Percentiles rank a stretch among this genome's conserved stretches.
Conservation (phyloP, 2,113 vertebrate genomes). For the Tamias sibiricus region DNA sequence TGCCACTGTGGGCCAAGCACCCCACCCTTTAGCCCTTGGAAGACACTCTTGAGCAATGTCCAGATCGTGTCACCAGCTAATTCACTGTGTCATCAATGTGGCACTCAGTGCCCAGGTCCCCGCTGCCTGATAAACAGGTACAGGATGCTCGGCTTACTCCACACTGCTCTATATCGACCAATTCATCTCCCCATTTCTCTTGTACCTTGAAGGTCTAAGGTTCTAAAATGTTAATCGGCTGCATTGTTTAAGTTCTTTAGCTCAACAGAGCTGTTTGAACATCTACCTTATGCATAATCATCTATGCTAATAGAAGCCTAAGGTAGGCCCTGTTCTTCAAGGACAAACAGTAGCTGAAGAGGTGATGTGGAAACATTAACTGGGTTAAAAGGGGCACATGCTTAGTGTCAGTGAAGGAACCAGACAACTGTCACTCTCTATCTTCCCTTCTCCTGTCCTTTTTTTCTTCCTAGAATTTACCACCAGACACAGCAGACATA, state of each 20-base stretch:
- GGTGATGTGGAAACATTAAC: not conserved
- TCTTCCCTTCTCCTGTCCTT: not conserved
- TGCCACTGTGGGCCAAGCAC: not conserved
- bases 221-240: not conserved
- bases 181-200: not conserved
- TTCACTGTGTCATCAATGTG: not conserved
- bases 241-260: not conserved
- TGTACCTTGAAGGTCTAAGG: not conserved
- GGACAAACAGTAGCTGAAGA: not conserved
- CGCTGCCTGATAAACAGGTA: not conserved
- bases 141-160: not conserved
- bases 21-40: not conserved
- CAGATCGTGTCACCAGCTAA: not conserved
- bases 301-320: not conserved
- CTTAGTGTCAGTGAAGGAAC: not conserved
- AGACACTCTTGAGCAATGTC: not conserved
- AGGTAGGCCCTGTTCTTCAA: not conserved
- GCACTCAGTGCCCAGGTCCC: not conserved
- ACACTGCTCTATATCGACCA: accelerated
- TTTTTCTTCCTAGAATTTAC: not conserved
- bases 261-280: not conserved
- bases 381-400: not conserved
- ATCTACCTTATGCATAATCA: not conserved
- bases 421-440: not conserved
- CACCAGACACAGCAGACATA: not conserved